Evolutionary conservation across 2,113 vertebrate species (phyloP).

Genomic region (Egretta garzetta): DNA sequence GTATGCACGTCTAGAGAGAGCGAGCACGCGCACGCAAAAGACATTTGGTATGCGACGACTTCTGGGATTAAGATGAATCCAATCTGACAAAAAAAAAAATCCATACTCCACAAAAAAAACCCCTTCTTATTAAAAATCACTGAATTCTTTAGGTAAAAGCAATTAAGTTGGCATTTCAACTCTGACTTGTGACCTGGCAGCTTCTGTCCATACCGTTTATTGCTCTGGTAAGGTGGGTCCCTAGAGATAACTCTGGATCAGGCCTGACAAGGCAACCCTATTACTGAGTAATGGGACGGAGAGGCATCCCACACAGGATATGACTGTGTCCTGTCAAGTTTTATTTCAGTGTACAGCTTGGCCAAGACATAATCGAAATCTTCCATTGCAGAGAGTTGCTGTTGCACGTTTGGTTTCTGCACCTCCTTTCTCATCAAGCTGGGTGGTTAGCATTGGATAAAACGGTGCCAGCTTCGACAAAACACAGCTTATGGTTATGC

Average conservation of each 20-base stretch:
- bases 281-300: not conserved
- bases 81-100: not conserved
- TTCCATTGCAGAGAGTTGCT: not conserved
- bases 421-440: not conserved
- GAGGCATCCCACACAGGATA: not conserved
- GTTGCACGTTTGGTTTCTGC: not conserved
- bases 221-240: not conserved
- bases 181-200: not conserved
- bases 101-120: not conserved
- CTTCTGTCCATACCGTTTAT: fast-evolving
- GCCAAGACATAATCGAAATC: not conserved
- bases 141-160: not conserved
- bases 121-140: not conserved
- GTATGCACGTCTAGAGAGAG: not conserved
- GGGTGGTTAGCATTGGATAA: not conserved
- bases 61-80: not conserved
- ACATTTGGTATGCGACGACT: not conserved
- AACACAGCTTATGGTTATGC: not conserved
- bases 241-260: not conserved
- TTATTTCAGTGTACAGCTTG: not conserved
- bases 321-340: not conserved
- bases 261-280: not conserved
- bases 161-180: not conserved
- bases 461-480: not conserved
- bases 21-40: not conserved